Conservation (phyloP, 2,113 vertebrate genomes). For the Elaphurus davidianus region DNA sequence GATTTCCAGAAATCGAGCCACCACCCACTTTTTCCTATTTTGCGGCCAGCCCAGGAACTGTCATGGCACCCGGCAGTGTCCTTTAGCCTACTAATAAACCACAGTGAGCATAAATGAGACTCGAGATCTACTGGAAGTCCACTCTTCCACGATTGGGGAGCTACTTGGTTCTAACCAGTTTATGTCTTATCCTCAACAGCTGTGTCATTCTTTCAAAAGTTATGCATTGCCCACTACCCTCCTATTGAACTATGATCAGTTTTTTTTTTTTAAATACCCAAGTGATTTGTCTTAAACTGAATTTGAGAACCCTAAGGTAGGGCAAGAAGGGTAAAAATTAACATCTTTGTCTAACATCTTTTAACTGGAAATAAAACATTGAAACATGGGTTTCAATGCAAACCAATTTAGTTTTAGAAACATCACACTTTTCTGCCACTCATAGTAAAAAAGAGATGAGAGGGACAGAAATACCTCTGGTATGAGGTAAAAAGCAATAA, state of each 20-base stretch:
- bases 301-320: not conserved
- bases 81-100: not conserved
- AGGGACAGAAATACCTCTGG: not conserved
- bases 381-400: not conserved
- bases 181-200: not conserved
- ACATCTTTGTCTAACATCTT: not conserved
- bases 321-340: not conserved
- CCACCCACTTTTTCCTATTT: not conserved
- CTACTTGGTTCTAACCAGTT: not conserved
- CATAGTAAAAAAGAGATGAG: not conserved
- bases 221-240: not conserved
- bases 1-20: not conserved
- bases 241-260: not conserved
- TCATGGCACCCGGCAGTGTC: accelerated
- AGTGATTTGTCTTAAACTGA: not conserved
- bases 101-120: not conserved
- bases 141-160: not conserved
- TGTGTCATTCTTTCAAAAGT: not conserved
- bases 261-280: not conserved
- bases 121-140: not conserved
- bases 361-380: not conserved
- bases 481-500: not conserved
- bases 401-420: not conserved
- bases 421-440: not conserved
- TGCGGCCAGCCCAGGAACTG: not conserved